Evolutionary conservation across 2,888 invertebrate genomes (phyloP).

Genomic region (Pseudococcus viburni): DNA sequence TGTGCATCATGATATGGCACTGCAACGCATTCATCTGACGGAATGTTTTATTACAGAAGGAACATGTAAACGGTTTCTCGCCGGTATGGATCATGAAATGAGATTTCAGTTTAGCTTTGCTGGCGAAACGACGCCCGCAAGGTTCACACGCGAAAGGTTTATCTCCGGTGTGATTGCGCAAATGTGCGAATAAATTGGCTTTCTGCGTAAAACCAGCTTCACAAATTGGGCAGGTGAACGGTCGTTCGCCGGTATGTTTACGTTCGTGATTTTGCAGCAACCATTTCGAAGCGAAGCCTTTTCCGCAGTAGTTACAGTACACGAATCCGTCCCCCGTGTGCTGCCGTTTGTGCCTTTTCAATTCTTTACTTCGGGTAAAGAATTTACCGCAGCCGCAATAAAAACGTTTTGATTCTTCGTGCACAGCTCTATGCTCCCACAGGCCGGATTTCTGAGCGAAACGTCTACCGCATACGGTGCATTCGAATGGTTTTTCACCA

Average conservation of each 20-base stretch:
- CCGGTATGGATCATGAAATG: constrained; percentile 59
- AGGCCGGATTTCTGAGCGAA: constrained; percentile 49
- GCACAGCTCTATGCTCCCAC: constrained; percentile 47
- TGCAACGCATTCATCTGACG: constrained; percentile 20
- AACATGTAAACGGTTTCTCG: constrained; percentile 45
- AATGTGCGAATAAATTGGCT: constrained; percentile 44
- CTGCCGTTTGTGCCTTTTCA: constrained; percentile 38
- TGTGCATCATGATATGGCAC: constrained; percentile 27
- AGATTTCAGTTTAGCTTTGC: constrained; percentile 2
- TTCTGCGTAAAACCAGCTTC: constrained; percentile 23
- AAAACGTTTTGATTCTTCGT: constrained; percentile 9
- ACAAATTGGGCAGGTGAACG: constrained; percentile 48
- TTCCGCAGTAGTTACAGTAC: constrained; percentile 51
- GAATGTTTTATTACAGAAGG: constrained; percentile 39
- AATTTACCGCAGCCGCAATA: constrained; percentile 48
- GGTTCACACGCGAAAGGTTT: constrained; percentile 39
- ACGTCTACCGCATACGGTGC: constrained; percentile 23
- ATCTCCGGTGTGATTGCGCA: constrained; percentile 47
- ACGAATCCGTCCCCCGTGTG: constrained; percentile 39
- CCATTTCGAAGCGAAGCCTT: constrained; percentile 58
- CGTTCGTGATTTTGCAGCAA: constrained; percentile 55
- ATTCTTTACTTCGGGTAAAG: constrained; percentile 5
- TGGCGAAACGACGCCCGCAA: constrained; percentile 40
- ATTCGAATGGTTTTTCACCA: constrained; percentile 56
- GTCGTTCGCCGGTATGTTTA: constrained; percentile 58